Percentiles rank a stretch among this genome's conserved stretches.
Evolutionary conservation across 2,797 vertebrate species (phyloP).

Genomic region (Fistularia tabacaria): DNA sequence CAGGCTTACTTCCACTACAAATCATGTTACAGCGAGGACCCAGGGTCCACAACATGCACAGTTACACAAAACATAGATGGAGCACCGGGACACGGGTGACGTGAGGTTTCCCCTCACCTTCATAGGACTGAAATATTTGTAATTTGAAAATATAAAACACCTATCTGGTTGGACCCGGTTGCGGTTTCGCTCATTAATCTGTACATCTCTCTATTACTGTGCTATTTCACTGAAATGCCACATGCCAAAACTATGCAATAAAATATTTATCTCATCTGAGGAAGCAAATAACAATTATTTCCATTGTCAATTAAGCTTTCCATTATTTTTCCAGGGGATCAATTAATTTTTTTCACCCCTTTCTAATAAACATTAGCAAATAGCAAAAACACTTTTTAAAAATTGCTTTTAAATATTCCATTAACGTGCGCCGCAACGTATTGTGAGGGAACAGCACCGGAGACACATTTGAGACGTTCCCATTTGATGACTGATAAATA

Average conservation of each 20-base stretch:
- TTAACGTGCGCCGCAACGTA: no score
- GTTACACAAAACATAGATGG: slow-evolving; percentile 1
- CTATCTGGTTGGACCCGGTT: no score
- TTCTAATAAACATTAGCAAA: neutral
- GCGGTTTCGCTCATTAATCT: no score
- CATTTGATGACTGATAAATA: neutral
- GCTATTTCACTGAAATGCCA: neutral
- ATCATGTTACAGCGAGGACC: slow-evolving; percentile 14
- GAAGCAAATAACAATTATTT: neutral
- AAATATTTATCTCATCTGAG: neutral
- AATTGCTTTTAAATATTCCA: neutral
- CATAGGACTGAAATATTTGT: no score
- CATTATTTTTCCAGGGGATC: neutral
- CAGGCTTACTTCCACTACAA: slow-evolving; percentile 47
- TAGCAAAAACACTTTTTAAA: neutral
- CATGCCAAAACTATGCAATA: neutral
- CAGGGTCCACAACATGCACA: slow-evolving; percentile 13
- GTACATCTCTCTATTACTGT: no score
- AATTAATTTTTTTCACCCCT: neutral
- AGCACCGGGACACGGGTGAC: neutral
- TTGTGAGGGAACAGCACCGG: no score
- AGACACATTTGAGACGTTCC: neutral
- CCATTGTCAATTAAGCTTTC: neutral
- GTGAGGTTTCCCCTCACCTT: no score
- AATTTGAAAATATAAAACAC: no score